Percentiles rank a stretch among this genome's conserved stretches.
Conservation (phyloP, 2,888 invertebrate species). For the Kuschelorhynchus macadamiae region DNA sequence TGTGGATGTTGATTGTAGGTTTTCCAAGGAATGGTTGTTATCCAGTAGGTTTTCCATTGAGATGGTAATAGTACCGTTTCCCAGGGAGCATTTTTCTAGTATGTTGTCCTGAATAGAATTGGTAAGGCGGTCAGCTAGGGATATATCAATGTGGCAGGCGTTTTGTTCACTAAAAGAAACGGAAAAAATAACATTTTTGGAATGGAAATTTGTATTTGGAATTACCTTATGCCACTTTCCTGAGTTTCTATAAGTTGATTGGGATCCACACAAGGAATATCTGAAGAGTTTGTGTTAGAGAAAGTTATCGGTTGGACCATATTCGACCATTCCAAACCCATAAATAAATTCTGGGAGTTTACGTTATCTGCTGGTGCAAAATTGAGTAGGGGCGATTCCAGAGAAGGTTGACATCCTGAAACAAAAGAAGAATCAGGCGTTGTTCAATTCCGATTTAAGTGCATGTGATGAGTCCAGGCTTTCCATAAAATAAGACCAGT, state of each 20-base stretch:
- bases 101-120: slow-evolving; percentile 59
- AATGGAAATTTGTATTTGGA: neutral
- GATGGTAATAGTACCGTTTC: slow-evolving; percentile 30
- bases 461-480: too few species aligned
- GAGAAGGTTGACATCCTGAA: slow-evolving; percentile 24
- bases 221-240: slow-evolving; percentile 12
- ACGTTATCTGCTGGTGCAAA: slow-evolving; percentile 30
- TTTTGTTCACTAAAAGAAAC: slow-evolving; percentile 15
- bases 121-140: slow-evolving; percentile 64
- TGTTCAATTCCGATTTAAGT: too few species aligned
- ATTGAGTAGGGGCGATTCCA: slow-evolving; percentile 30
- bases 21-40: slow-evolving; percentile 4
- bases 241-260: slow-evolving; percentile 27
- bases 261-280: slow-evolving; percentile 36
- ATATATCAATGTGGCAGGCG: slow-evolving; percentile 60
- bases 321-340: slow-evolving; percentile 66
- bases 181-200: too few species aligned
- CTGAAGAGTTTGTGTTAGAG: slow-evolving; percentile 52
- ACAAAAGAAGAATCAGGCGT: too few species aligned
- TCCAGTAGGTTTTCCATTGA: slow-evolving; percentile 37
- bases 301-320: slow-evolving; percentile 60
- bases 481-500: too few species aligned
- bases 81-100: slow-evolving; percentile 31
- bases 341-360: slow-evolving; percentile 60
- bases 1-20: neutral